Conservation (phyloP, 1,140 invertebrate species). For the Drosophila novamexicana region DNA sequence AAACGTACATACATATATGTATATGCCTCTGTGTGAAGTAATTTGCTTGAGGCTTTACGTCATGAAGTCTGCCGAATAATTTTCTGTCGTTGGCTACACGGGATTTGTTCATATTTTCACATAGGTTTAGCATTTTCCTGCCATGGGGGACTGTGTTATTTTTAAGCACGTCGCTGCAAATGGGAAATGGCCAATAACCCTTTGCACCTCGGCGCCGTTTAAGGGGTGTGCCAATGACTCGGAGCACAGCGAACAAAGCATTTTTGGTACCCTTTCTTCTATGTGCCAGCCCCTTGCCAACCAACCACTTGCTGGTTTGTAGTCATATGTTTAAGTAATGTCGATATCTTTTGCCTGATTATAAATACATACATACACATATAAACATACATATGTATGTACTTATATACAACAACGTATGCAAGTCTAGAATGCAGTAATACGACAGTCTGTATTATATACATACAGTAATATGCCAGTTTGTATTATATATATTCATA, state of each 20-base stretch:
- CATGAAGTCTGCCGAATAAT: conserved; percentile 18
- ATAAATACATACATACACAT: neutral
- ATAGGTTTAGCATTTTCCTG: neutral
- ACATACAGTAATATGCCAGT: neutral
- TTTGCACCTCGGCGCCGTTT: neutral
- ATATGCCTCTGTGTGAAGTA: neutral
- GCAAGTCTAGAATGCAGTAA: neutral
- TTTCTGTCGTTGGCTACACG: neutral
- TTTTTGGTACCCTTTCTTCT: neutral
- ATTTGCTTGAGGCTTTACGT: conserved; percentile 15
- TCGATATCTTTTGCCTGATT: conserved; percentile 5
- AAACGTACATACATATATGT: neutral
- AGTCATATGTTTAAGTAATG: conserved; percentile 6
- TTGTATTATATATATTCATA: neutral
- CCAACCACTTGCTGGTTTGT: conserved; percentile 8
- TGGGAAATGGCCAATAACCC: conserved; percentile 1
- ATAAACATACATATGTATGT: neutral
- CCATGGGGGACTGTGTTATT: neutral
- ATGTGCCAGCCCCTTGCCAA: neutral
- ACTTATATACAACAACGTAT: neutral
- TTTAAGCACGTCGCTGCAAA: conserved; percentile 4
- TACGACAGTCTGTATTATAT: neutral
- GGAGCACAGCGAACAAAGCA: neutral
- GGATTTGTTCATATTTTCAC: neutral
- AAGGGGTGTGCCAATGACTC: neutral